Evolutionary conservation across 2,797 vertebrate species (phyloP).

Genomic region (Chelidonichthys spinosus): DNA sequence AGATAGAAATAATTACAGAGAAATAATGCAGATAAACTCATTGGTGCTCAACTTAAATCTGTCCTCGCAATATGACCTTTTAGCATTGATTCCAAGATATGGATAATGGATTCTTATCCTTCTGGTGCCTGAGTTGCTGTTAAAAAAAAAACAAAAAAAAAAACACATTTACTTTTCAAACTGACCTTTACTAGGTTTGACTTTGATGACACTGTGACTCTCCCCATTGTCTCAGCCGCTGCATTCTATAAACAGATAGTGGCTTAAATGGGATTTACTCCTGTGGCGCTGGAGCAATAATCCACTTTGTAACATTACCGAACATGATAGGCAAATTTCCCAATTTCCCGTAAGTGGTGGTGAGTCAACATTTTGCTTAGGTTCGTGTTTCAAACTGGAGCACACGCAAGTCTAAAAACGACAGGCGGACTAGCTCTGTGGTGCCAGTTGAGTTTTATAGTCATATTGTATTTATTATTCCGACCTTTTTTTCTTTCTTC

Average conservation of each 20-base stretch:
- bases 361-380: conserved; percentile 68
- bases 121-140: conserved; percentile 17
- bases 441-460: not conserved
- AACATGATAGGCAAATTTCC: conserved; percentile 68
- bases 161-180: conserved; percentile 47
- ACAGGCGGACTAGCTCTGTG: not conserved
- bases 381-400: conserved; percentile 56
- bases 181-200: conserved; percentile 73
- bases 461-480: not conserved
- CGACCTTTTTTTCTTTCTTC: not conserved
- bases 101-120: conserved; percentile 21
- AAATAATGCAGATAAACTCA: not conserved
- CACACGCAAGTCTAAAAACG: conserved; percentile 29
- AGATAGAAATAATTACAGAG: conserved; percentile 13
- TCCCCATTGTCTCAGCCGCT: conserved; percentile 58
- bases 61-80: conserved; percentile 10
- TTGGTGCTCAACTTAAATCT: conserved; percentile 25
- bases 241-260: conserved; percentile 80
- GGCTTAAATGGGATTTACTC: conserved; percentile 83
- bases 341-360: conserved; percentile 76
- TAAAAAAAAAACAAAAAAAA: conserved; percentile 15
- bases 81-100: conserved; percentile 7
- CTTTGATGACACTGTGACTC: conserved; percentile 75
- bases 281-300: conserved; percentile 75
- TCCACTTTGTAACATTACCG: conserved; percentile 82